A percentile compares a stretch with the other conserved stretches of the same genome.
These are phyloP conservation scores for Therioaphis trifolii DNA, from an alignment of 2,888 invertebrate genomes.

Conservation along the genomic window DNA sequence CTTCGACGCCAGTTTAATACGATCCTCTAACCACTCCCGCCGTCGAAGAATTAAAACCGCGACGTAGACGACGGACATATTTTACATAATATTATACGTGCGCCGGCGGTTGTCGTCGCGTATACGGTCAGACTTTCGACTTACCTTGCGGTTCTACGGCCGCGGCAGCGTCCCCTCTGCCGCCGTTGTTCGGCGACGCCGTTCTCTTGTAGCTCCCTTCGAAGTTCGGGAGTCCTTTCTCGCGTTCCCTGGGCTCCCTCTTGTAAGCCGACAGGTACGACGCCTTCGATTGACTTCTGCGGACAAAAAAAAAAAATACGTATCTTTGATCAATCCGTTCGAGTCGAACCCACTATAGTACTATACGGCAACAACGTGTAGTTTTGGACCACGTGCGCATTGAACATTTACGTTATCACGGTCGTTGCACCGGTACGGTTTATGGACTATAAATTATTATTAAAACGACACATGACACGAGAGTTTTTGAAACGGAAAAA, in stretches of 20 bases:
- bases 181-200: slow-evolving; percentile 72
- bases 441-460: not conserved
- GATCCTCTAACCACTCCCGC: too few relatives aligned
- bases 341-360: too few relatives aligned
- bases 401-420: not conserved
- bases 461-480: not conserved
- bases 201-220: slow-evolving; percentile 81
- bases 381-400: not conserved
- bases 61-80: too few relatives aligned
- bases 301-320: slow-evolving; percentile 67
- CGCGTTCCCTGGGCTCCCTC: slow-evolving; percentile 78
- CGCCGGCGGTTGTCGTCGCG: not conserved
- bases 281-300: slow-evolving; percentile 82
- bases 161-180: slow-evolving; percentile 44
- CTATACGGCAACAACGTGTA: not conserved
- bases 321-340: slow-evolving; percentile 33
- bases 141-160: slow-evolving; percentile 50
- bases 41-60: too few relatives aligned
- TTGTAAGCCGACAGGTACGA: slow-evolving; percentile 81
- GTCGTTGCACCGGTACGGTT: not conserved
- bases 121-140: not conserved
- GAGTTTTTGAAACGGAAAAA: not conserved
- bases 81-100: too few relatives aligned
- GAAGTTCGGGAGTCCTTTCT: slow-evolving; percentile 75
- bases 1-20: too few relatives aligned